A percentile compares a stretch with the other conserved stretches of the same genome.
phyloP scores from a whole-genome alignment of 2,888 invertebrate genomes.

The Agrypnus murinus region DNA sequence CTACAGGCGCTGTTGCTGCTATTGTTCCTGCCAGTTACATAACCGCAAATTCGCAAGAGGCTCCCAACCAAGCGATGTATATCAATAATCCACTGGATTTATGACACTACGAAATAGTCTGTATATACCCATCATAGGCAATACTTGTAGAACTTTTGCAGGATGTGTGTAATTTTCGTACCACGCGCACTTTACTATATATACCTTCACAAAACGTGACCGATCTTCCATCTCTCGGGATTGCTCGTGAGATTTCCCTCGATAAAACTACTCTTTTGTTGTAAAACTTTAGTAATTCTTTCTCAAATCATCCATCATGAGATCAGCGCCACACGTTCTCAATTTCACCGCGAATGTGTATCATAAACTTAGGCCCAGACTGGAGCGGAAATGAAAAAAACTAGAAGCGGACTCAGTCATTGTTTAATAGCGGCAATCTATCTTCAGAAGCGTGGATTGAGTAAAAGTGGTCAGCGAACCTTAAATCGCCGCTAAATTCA shows the following conservation, averaged over 20 bases:
- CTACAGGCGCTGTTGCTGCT: slow-evolving; percentile 9
- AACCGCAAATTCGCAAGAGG: slow-evolving; percentile 32
- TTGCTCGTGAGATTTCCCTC: slow-evolving; percentile 74
- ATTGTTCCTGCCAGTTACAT: not conserved
- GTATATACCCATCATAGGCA: slow-evolving; percentile 30
- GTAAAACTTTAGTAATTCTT: slow-evolving; percentile 71
- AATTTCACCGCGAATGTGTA: slow-evolving; percentile 63
- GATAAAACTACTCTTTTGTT: slow-evolving; percentile 75
- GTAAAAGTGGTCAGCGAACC: slow-evolving; percentile 47
- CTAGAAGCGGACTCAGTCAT: slow-evolving; percentile 51
- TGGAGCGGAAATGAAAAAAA: slow-evolving; percentile 51
- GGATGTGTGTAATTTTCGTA: slow-evolving; percentile 38
- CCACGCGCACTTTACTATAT: slow-evolving; percentile 46
- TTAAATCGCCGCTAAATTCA: slow-evolving; percentile 44
- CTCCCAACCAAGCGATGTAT: slow-evolving; percentile 33
- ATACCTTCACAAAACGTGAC: slow-evolving; percentile 71
- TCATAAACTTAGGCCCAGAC: slow-evolving; percentile 51
- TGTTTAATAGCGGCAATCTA: slow-evolving; percentile 53
- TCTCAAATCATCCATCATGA: slow-evolving; percentile 71
- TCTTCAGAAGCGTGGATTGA: slow-evolving; percentile 51
- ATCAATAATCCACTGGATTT: slow-evolving; percentile 39
- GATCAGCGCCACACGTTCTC: slow-evolving; percentile 68
- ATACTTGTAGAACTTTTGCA: slow-evolving; percentile 37
- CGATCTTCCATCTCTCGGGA: slow-evolving; percentile 74
- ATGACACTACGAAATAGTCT: slow-evolving; percentile 37